Conservation (phyloP, 30 jellyfish, hydroid and myxozoan species). For the Aurelia aurita complex sp. Pacific region DNA sequence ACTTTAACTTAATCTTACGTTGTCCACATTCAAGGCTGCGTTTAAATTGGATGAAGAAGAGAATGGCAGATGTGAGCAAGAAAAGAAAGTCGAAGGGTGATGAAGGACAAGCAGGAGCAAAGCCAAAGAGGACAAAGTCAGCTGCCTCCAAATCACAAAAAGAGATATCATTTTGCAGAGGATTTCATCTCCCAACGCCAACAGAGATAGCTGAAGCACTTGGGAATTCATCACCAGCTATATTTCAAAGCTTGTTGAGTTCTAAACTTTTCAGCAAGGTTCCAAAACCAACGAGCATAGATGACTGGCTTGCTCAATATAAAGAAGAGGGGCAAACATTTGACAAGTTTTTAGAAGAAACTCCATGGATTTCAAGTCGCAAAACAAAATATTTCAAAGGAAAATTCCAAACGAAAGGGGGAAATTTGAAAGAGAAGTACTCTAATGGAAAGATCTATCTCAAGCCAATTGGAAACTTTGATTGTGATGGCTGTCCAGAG, state of each 20-base stretch:
- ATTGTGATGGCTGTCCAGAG: background rate
- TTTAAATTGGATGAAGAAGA: no score
- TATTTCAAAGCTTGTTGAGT: background rate
- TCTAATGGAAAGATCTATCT: background rate
- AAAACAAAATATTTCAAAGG: background rate
- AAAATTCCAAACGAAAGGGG: background rate
- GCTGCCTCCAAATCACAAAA: no score
- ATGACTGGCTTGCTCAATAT: conserved; percentile 11
- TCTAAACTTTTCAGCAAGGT: background rate
- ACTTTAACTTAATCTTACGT: no score
- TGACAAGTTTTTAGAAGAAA: background rate
- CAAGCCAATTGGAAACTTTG: conserved; percentile 1
- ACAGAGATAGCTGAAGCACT: background rate
- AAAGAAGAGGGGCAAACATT: conserved; percentile 2
- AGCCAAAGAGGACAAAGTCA: no score
- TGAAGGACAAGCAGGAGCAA: no score
- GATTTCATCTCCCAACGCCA: background rate
- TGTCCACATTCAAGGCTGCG: no score
- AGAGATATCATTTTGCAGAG: background rate
- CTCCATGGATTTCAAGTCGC: background rate
- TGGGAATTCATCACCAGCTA: background rate
- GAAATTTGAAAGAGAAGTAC: background rate
- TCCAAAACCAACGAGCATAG: background rate
- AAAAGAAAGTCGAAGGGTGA: no score
- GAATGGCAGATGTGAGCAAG: no score